These are phyloP conservation scores for Lutraria rhynchaena DNA, from an alignment of 1,140 invertebrate species.

Conservation along the genomic window DNA sequence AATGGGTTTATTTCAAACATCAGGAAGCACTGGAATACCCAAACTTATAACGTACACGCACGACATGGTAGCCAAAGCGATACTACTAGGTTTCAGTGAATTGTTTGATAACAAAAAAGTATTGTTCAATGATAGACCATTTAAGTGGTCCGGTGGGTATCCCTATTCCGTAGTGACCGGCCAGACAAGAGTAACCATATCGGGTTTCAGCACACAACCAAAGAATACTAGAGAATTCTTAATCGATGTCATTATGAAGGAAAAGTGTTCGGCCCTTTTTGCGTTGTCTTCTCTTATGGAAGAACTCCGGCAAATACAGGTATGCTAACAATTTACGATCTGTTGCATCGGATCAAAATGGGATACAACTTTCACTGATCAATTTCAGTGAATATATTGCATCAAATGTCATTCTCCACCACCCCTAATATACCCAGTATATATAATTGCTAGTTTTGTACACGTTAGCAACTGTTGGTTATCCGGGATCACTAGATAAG, in stretches of 20 bases:
- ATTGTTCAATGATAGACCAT: constrained; percentile 18
- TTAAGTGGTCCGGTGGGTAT: constrained; percentile 27
- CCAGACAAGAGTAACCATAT: constrained; percentile 12
- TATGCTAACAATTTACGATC: too few species aligned
- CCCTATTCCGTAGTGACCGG: not conserved
- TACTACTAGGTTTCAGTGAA: not conserved
- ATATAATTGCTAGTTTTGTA: too few species aligned
- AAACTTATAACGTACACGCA: constrained; percentile 22
- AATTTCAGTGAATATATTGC: too few species aligned
- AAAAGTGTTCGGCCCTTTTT: not conserved
- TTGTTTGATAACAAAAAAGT: not conserved
- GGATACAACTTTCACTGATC: too few species aligned
- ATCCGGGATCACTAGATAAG: too few species aligned
- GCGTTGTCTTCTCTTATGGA: not conserved
- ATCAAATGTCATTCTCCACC: too few species aligned
- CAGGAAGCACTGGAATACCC: constrained; percentile 15
- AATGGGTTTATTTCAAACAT: constrained; percentile 7
- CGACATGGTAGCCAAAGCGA: not conserved
- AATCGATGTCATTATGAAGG: not conserved
- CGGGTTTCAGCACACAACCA: not conserved
- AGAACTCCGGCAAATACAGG: not conserved
- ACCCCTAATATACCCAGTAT: too few species aligned
- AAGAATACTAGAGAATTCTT: not conserved
- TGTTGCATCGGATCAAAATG: too few species aligned
- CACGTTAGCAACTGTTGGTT: too few species aligned